These are phyloP conservation scores for Chamaea fasciata DNA, from an alignment of 2,113 vertebrate species.

Conservation along the genomic window DNA sequence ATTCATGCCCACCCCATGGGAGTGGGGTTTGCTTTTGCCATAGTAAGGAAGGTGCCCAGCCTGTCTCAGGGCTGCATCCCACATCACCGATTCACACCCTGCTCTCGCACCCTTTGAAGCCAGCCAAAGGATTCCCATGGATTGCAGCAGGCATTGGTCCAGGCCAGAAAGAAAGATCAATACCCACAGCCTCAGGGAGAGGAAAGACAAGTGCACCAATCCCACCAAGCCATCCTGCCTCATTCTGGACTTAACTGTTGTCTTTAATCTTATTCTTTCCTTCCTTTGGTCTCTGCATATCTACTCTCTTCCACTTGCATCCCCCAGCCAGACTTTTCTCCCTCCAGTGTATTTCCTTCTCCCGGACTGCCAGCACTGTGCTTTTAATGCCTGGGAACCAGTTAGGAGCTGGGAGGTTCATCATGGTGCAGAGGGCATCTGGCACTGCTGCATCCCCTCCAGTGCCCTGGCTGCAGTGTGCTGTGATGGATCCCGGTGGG, in stretches of 20 bases:
- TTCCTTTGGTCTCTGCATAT: not conserved
- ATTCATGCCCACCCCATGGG: not conserved
- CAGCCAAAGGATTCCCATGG: fast-evolving
- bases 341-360: not conserved
- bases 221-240: not conserved
- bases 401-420: not conserved
- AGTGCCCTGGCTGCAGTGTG: not conserved
- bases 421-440: not conserved
- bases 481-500: not conserved
- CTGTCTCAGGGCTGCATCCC: fast-evolving
- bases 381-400: not conserved
- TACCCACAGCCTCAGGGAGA: not conserved
- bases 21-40: not conserved
- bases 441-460: not conserved
- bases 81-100: not conserved
- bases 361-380: fast-evolving
- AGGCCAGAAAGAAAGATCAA: not conserved
- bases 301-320: not conserved
- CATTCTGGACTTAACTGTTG: not conserved
- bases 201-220: not conserved
- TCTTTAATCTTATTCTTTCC: not conserved
- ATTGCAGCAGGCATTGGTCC: not conserved
- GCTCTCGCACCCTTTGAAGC: not conserved
- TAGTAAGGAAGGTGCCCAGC: not conserved
- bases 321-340: not conserved